Evolutionary conservation across 1,140 invertebrate genomes (phyloP).

Genomic region (Papilio glaucus): DNA sequence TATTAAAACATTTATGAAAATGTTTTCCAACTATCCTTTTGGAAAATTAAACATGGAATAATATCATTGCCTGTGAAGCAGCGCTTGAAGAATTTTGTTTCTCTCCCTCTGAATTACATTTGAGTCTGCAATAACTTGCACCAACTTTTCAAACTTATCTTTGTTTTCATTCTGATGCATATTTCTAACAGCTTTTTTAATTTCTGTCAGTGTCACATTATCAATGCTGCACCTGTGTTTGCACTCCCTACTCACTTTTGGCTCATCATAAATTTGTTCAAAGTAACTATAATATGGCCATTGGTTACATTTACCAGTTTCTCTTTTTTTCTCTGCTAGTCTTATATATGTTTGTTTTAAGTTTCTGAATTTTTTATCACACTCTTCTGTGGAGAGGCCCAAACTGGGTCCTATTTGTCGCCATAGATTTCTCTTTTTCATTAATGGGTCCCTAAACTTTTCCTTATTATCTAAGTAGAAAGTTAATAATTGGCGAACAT

Average conservation of each 20-base stretch:
- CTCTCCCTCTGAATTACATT: constrained; percentile 76
- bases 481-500: constrained; percentile 62
- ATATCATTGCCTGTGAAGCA: constrained; percentile 58
- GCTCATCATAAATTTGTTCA: constrained; percentile 71
- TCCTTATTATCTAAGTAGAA: constrained; percentile 73
- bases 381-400: constrained; percentile 65
- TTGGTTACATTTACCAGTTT: constrained; percentile 58
- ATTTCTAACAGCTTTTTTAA: constrained; percentile 58
- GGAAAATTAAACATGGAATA: constrained; percentile 7
- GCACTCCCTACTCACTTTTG: constrained; percentile 40
- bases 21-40: too few species aligned
- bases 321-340: constrained; percentile 60
- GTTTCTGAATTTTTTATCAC: constrained; percentile 77
- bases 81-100: constrained; percentile 68
- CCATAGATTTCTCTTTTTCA: constrained; percentile 71
- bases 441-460: constrained; percentile 66
- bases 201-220: constrained; percentile 55
- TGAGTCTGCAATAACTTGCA: constrained; percentile 66
- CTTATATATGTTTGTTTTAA: constrained; percentile 76
- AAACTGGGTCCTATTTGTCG: constrained; percentile 59
- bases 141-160: constrained; percentile 68
- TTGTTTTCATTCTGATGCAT: constrained; percentile 58
- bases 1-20: too few species aligned
- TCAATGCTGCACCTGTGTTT: constrained; percentile 48
- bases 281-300: constrained; percentile 77